Percentiles rank a stretch among this genome's conserved stretches.
These are phyloP conservation scores for Ophion costatus DNA, from an alignment of 2,888 invertebrate species.

Conservation along the genomic window DNA sequence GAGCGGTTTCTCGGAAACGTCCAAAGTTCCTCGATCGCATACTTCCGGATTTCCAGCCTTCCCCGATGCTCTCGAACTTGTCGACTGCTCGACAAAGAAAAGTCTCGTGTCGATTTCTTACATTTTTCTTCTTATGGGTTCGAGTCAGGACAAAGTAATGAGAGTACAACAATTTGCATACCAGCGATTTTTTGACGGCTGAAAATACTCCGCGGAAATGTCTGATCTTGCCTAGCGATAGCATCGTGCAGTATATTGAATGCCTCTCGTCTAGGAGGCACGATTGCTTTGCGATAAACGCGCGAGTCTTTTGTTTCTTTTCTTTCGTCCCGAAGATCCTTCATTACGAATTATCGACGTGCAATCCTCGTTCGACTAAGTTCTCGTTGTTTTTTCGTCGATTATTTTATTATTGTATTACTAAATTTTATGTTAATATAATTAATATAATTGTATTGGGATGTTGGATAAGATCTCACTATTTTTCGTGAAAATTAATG, in stretches of 20 bases:
- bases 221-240: neutral
- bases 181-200: neutral
- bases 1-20: constrained; percentile 62
- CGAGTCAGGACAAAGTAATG: neutral
- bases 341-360: neutral
- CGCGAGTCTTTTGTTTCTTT: neutral
- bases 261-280: neutral
- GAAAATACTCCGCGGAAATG: neutral
- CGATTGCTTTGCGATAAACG: neutral
- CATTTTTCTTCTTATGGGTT: neutral
- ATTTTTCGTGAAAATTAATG: no score
- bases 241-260: neutral
- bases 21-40: constrained; percentile 11
- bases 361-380: no score
- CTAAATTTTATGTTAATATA: no score
- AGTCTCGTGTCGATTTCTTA: neutral
- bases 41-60: neutral
- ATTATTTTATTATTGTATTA: neutral
- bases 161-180: neutral
- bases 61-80: neutral
- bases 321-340: neutral
- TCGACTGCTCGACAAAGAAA: constrained; percentile 11
- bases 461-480: no score
- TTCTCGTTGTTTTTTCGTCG: neutral
- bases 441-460: no score